phyloP scores from a whole-genome alignment of 2,888 invertebrate species.

The Eudemis profundana region DNA sequence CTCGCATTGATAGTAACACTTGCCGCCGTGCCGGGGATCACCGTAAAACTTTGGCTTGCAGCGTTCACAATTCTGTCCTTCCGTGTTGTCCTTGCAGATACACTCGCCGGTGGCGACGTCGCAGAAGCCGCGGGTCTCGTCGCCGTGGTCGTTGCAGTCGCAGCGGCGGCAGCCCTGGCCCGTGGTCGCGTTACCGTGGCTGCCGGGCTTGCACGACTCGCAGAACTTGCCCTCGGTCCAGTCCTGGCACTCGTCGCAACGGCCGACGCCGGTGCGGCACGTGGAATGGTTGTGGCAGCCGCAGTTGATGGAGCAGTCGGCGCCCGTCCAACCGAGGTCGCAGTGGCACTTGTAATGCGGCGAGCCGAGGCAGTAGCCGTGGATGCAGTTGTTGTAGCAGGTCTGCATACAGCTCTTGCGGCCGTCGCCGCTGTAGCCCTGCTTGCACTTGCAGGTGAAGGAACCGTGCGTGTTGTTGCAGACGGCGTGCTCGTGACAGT shows the following conservation, averaged over 20 bases:
- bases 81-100: slow-evolving; percentile 94
- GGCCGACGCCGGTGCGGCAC: slow-evolving; percentile 90
- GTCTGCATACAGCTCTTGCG: slow-evolving; percentile 92
- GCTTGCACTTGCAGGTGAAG: slow-evolving; percentile 94
- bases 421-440: slow-evolving; percentile 96
- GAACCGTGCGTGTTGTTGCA: slow-evolving; percentile 97
- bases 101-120: slow-evolving; percentile 94
- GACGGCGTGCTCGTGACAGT: slow-evolving; percentile 95
- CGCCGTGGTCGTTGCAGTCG: slow-evolving; percentile 96
- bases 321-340: slow-evolving; percentile 96
- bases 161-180: slow-evolving; percentile 93
- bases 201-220: slow-evolving; percentile 93
- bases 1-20: slow-evolving; percentile 95
- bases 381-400: slow-evolving; percentile 92
- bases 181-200: slow-evolving; percentile 95
- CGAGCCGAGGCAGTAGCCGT: slow-evolving; percentile 93
- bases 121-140: slow-evolving; percentile 91
- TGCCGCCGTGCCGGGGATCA: slow-evolving; percentile 93
- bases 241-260: slow-evolving; percentile 95
- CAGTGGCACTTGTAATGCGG: slow-evolving; percentile 95
- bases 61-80: slow-evolving; percentile 92
- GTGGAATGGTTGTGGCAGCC: slow-evolving; percentile 97
- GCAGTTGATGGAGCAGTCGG: slow-evolving; percentile 95
- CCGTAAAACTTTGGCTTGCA: slow-evolving; percentile 94
- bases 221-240: slow-evolving; percentile 96